Base-by-base conservation (phyloP, 2,113 vertebrate species). In the Bos indicus region DNA sequence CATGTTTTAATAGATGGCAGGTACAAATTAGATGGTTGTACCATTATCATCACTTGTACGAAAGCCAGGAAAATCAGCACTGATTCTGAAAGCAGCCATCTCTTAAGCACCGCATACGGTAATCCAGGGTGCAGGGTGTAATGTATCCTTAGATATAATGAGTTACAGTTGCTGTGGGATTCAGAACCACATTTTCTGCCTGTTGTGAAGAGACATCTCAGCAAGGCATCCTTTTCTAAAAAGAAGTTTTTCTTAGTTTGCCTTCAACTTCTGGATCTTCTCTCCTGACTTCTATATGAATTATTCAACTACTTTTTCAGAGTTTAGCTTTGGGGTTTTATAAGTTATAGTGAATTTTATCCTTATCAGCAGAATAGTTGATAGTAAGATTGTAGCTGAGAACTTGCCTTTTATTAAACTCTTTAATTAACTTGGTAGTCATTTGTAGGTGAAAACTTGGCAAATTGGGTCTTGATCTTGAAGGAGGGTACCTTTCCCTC, bases 341-440 rank as follows among this genome's bases (percentile, higher is more conserved):
- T 84, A 54, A 80, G 48, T 71, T 81, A 40, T 57, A 80, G n/a
- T 86, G 82, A 91, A 33, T 96, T 96, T 95, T 84, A 74, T 67
- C n/a, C 74, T 30, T 93, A 48, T 78, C 86, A 36, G 23, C 56
- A 25, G 8, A 36, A 54, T 86, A 60, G 43, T 86, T 91, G 88
- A 93, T 84, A 85, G 40, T 54, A 64, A 67, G 77, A 54, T 54
- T 95, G n/a, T 93, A 67, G 46, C 57, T 95, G 51, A 98, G 87
- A 59, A 21, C 95, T 91, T 94, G 51, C 40, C 51, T 92, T 94
- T 93, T 96, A 56, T 94, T 64, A 97, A 95, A 90, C 12, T 25
- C 16, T 96, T 97, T 96, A 62, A 95, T 97, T 88, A 95, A 96
- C 81, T 43, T 88, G 52, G n/a, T 93, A 78, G 88, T 96, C 88